Evolutionary conservation across 2,888 invertebrate genomes (phyloP).

Genomic region (Agrotis ipsilon): DNA sequence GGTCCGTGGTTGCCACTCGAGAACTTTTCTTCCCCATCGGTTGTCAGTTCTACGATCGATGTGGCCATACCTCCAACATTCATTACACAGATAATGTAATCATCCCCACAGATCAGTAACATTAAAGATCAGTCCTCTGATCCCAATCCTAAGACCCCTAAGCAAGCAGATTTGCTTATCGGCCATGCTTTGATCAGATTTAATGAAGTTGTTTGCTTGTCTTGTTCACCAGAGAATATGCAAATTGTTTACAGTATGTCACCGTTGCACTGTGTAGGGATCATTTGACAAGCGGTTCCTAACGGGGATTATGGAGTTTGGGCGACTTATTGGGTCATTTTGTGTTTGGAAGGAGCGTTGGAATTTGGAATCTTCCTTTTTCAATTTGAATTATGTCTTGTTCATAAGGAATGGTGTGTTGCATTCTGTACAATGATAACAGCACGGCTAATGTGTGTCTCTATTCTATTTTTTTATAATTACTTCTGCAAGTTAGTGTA

Average conservation of each 20-base stretch:
- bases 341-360: neutral
- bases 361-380: neutral
- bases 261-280: conserved; percentile 43
- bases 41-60: no score
- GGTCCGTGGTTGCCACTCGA: no score
- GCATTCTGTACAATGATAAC: neutral
- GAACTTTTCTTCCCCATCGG: no score
- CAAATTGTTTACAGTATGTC: conserved; percentile 59
- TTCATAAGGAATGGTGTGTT: no score
- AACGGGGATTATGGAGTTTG: conserved; percentile 35
- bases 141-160: conserved; percentile 13
- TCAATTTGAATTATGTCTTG: neutral
- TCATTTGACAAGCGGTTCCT: conserved; percentile 36
- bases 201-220: conserved; percentile 61
- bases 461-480: no score
- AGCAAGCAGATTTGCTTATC: conserved; percentile 54
- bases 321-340: neutral
- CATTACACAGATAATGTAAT: conserved; percentile 2
- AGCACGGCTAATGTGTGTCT: neutral
- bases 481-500: no score
- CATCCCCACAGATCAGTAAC: neutral
- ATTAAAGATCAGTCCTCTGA: neutral
- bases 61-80: no score
- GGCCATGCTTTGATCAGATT: conserved; percentile 55
- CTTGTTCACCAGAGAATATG: conserved; percentile 51